These are phyloP conservation scores for Crotalus horridus DNA, from an alignment of 2,113 vertebrate genomes.

Conservation along the genomic window DNA sequence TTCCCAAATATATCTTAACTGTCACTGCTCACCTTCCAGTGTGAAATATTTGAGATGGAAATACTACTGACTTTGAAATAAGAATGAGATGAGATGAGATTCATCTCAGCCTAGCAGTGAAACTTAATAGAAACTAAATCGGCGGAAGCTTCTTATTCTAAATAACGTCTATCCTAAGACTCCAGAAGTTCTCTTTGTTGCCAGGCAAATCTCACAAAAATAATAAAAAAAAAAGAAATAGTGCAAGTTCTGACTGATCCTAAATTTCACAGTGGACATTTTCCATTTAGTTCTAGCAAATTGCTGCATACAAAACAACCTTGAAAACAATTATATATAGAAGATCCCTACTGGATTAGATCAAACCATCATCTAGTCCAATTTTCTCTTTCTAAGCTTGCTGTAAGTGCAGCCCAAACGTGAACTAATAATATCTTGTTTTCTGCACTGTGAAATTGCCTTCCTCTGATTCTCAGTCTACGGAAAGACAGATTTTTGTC, in stretches of 20 bases:
- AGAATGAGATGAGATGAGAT: background rate
- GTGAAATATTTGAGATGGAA: background rate
- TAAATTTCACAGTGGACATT: background rate
- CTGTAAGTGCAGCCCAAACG: background rate
- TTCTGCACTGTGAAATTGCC: background rate
- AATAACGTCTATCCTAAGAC: background rate
- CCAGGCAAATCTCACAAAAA: background rate
- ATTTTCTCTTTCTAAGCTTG: background rate
- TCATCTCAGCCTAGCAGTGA: background rate
- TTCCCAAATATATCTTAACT: background rate
- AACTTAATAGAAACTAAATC: background rate
- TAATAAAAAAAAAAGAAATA: background rate
- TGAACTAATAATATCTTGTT: background rate
- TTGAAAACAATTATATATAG: background rate
- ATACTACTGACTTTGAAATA: background rate
- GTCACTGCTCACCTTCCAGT: background rate
- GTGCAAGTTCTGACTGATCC: background rate
- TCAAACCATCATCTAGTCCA: background rate
- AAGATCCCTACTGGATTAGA: background rate
- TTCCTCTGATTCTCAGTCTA: background rate
- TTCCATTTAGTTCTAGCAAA: background rate
- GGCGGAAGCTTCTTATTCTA: background rate
- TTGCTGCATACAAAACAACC: background rate
- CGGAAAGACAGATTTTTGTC: background rate
- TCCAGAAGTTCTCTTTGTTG: background rate